Evolutionary conservation across 2,797 vertebrate genomes (phyloP).

Genomic region (Psittacula derbiana): DNA sequence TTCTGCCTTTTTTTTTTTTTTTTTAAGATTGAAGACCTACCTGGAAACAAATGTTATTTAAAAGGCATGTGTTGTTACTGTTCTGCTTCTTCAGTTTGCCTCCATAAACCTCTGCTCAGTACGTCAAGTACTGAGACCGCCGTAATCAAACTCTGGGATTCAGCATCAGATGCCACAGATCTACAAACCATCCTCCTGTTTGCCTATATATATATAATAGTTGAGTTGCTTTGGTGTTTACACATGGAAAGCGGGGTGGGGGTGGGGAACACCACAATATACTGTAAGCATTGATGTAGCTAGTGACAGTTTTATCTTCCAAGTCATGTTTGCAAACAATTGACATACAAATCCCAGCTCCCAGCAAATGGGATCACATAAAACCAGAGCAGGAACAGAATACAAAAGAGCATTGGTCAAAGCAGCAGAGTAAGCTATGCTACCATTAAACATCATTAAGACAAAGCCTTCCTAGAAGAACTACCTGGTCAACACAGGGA

Average conservation of each 20-base stretch:
- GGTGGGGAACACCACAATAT: neutral
- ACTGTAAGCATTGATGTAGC: neutral
- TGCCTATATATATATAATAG: neutral
- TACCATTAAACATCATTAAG: neutral
- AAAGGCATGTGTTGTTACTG: neutral
- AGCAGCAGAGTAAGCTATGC: neutral
- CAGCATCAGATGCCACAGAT: neutral
- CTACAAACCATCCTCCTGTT: neutral
- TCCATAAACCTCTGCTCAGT: neutral
- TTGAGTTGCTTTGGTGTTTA: neutral
- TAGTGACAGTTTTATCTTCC: neutral
- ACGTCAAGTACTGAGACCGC: neutral
- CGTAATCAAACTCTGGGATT: neutral
- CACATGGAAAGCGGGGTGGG: rapidly evolving
- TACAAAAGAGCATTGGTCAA: neutral
- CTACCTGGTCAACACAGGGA: neutral
- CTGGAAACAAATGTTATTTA: neutral
- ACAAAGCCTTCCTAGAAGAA: neutral
- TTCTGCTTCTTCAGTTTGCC: neutral
- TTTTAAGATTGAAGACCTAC: neutral
- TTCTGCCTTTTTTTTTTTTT: neutral
- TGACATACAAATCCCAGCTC: neutral
- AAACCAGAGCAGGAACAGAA: neutral
- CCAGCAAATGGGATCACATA: neutral
- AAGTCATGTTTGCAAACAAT: neutral